phyloP scores from a whole-genome alignment of 2,797 vertebrate species.

The Chrysocyon brachyurus region DNA sequence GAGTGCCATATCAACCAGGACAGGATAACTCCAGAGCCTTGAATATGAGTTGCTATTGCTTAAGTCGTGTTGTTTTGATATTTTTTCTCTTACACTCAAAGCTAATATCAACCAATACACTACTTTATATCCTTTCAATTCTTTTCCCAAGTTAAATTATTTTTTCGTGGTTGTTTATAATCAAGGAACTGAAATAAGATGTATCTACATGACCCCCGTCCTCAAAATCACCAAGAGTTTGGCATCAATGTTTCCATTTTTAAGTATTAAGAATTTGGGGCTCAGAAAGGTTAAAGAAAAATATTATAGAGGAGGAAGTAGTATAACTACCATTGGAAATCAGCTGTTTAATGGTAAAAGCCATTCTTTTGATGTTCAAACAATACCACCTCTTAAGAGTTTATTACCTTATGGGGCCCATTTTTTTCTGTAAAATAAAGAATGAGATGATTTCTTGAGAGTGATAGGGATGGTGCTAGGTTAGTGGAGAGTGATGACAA shows the following conservation, averaged over 20 bases:
- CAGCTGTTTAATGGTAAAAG: background rate
- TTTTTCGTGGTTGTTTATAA: background rate
- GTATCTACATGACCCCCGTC: background rate
- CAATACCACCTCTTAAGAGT: background rate
- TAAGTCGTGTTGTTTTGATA: background rate
- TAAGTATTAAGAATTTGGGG: background rate
- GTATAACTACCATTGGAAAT: background rate
- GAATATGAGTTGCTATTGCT: background rate
- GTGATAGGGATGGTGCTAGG: background rate
- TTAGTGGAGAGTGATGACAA: background rate
- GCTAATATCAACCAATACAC: background rate
- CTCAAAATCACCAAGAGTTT: background rate
- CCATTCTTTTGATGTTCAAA: background rate
- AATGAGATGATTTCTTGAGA: background rate
- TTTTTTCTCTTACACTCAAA: background rate
- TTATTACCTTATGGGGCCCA: background rate
- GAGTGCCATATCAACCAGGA: background rate
- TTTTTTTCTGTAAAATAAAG: background rate
- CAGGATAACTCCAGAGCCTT: background rate
- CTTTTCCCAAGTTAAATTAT: background rate
- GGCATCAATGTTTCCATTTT: constrained; percentile 10
- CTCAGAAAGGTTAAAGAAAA: constrained; percentile 46
- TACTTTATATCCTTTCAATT: background rate
- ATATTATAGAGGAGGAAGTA: background rate
- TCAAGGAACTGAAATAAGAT: background rate